Evolutionary conservation across 2,888 invertebrate species (phyloP).

Genomic region (Melieria picta): DNA sequence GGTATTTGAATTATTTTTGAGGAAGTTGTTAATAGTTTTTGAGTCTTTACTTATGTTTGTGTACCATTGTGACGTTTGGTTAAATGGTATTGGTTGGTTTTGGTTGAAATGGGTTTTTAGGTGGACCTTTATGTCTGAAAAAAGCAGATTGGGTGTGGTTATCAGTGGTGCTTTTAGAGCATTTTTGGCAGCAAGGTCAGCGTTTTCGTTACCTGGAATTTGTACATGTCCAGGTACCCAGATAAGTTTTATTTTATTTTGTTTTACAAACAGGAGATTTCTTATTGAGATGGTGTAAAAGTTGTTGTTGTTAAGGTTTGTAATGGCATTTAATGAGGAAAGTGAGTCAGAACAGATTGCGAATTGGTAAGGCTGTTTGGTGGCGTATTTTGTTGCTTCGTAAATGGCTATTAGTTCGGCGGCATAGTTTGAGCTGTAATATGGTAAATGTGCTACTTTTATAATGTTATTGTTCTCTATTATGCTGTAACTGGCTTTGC

Average conservation of each 20-base stretch:
- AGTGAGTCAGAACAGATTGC: background rate
- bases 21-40: background rate
- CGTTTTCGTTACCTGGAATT: conserved; percentile 5
- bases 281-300: background rate
- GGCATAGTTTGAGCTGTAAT: background rate
- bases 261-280: background rate
- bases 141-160: background rate
- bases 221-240: conserved; percentile 2
- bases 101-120: background rate
- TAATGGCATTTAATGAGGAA: background rate
- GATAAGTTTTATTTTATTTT: conserved; percentile 4
- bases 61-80: background rate
- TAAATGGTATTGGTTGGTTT: background rate
- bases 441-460: background rate
- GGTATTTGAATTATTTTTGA: background rate
- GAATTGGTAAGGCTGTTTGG: background rate
- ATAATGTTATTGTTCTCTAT: background rate
- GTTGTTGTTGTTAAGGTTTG: background rate
- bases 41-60: background rate
- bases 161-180: background rate
- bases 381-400: background rate
- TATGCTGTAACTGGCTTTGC: background rate
- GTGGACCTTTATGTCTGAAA: background rate
- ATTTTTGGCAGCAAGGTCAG: conserved; percentile 4
- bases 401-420: background rate